These are phyloP conservation scores for Diorhabda elongata DNA, from an alignment of 1,140 invertebrate species.

Conservation along the genomic window DNA sequence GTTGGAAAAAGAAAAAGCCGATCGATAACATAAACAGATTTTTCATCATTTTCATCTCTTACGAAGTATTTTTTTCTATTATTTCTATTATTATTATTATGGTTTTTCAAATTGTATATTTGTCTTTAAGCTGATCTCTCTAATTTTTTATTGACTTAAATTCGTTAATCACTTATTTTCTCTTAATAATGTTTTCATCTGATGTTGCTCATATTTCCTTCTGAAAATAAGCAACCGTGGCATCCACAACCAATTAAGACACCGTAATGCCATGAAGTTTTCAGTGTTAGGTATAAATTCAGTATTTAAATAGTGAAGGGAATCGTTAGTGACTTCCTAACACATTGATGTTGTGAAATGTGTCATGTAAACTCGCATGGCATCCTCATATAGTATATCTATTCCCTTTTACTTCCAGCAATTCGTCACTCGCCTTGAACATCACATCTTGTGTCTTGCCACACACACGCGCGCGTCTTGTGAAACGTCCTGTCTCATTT, in stretches of 20 bases:
- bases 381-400: slow-evolving; percentile 24
- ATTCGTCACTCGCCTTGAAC: slow-evolving; percentile 47
- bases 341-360: slow-evolving; percentile 46
- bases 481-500: slow-evolving; percentile 50
- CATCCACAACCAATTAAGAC: neutral
- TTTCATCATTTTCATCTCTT: too few relatives aligned
- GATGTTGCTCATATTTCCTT: too few relatives aligned
- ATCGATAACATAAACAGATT: too few relatives aligned
- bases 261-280: slow-evolving; percentile 5
- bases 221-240: too few relatives aligned
- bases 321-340: slow-evolving; percentile 45
- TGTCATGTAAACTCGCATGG: slow-evolving; percentile 41
- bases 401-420: slow-evolving; percentile 31
- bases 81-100: too few relatives aligned
- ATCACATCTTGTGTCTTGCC: slow-evolving; percentile 44
- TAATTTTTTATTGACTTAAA: too few relatives aligned
- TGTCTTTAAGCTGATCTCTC: too few relatives aligned
- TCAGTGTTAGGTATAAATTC: slow-evolving; percentile 14
- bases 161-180: too few relatives aligned
- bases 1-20: too few relatives aligned
- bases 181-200: too few relatives aligned
- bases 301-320: slow-evolving; percentile 7
- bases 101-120: too few relatives aligned
- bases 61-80: too few relatives aligned
- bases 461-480: slow-evolving; percentile 43